Conservation (phyloP, 2,797 vertebrate genomes). For the Chrosomus eos region DNA sequence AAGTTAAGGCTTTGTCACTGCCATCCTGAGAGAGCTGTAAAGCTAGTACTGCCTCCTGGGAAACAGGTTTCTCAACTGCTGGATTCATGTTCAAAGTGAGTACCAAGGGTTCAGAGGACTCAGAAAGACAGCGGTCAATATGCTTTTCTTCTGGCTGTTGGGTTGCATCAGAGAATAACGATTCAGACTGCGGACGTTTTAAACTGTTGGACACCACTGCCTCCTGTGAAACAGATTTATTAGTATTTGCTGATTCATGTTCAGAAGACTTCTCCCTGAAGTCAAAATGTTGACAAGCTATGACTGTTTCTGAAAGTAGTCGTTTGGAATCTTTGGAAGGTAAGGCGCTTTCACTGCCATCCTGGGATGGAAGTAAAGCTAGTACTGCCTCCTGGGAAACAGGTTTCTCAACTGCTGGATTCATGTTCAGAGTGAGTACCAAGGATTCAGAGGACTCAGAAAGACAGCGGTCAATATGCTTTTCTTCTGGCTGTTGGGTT, state of each 20-base stretch:
- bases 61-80: slow-evolving; percentile 11
- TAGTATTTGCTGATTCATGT: slow-evolving; percentile 6
- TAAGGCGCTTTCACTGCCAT: not conserved
- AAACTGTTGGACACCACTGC: not conserved
- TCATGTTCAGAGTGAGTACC: not conserved
- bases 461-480: slow-evolving; percentile 1
- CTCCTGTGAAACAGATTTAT: not conserved
- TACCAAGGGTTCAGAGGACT: slow-evolving; percentile 31
- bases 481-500: slow-evolving; percentile 21
- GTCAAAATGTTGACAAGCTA: slow-evolving; percentile 62
- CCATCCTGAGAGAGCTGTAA: not conserved
- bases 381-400: not conserved
- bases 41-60: not conserved
- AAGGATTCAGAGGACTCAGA: slow-evolving; percentile 49
- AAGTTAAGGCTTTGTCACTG: not conserved
- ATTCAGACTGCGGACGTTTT: slow-evolving; percentile 19
- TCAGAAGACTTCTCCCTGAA: slow-evolving; percentile 64
- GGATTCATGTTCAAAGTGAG: slow-evolving; percentile 1
- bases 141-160: slow-evolving; percentile 1
- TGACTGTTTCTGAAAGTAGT: slow-evolving; percentile 61
- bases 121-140: slow-evolving; percentile 19
- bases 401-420: slow-evolving; percentile 15
- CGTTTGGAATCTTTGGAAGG: not conserved
- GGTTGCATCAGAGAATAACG: not conserved
- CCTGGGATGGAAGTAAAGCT: not conserved